Conservation (phyloP, 2,113 vertebrate genomes). For the Trematocara macrostoma region DNA sequence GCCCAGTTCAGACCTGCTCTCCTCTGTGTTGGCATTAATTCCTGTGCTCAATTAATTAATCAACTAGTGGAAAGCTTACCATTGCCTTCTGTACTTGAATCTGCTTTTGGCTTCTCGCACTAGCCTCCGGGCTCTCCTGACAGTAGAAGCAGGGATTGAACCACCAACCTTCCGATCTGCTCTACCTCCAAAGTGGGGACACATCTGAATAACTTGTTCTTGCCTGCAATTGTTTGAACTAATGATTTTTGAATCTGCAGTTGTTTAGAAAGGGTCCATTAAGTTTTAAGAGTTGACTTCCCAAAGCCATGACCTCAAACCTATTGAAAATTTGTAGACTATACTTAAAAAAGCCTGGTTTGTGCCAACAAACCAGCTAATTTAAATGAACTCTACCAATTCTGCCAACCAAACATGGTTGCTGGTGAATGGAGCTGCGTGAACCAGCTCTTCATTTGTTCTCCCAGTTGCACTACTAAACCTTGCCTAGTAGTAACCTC, state of each 20-base stretch:
- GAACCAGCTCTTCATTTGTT: background rate
- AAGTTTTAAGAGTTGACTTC: background rate
- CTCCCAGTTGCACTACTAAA: background rate
- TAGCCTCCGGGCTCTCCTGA: rapidly evolving
- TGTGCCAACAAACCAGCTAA: background rate
- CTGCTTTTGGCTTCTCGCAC: background rate
- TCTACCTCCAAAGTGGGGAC: background rate
- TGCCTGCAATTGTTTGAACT: background rate
- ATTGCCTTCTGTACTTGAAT: background rate
- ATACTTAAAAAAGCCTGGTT: background rate
- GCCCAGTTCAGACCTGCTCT: background rate
- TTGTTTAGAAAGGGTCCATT: background rate
- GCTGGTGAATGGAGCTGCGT: background rate
- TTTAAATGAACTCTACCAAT: background rate
- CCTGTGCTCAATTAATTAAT: background rate
- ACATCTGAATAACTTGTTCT: background rate
- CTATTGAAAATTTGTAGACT: rapidly evolving
- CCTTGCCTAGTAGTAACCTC: background rate
- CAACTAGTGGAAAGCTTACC: background rate
- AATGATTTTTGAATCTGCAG: background rate
- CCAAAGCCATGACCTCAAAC: background rate
- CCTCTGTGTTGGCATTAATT: background rate
- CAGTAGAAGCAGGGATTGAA: background rate
- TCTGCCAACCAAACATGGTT: background rate
- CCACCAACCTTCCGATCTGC: background rate